Percentiles rank a stretch among this genome's conserved stretches.
Evolutionary conservation across 2,113 vertebrate genomes (phyloP).

Genomic region (Ictalurus punctatus): DNA sequence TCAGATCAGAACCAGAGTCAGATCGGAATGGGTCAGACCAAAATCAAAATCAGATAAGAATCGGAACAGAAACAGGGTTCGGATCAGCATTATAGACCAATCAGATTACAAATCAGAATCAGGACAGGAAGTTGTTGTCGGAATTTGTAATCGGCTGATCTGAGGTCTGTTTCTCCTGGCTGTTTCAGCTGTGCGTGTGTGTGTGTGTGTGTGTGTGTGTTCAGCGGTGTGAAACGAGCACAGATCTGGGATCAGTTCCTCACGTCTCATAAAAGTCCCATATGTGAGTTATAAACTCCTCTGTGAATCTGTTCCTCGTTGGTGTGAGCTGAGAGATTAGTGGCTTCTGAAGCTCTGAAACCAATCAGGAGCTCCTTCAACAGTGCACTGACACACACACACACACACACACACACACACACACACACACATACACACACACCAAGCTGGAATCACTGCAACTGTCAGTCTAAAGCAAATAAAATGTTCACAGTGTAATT

Average conservation of each 20-base stretch:
- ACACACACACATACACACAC: neutral
- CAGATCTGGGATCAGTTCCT: neutral
- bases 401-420: neutral
- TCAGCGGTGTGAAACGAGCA: neutral
- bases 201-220: neutral
- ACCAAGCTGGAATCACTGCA: neutral
- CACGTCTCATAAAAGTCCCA: neutral
- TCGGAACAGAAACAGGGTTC: neutral
- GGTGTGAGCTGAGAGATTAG: neutral
- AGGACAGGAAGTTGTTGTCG: neutral
- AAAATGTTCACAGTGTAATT: neutral
- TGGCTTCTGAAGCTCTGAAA: neutral
- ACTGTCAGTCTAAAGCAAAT: neutral
- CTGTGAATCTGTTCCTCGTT: neutral
- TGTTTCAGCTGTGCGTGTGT: neutral
- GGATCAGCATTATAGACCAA: neutral
- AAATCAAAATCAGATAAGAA: too few species aligned
- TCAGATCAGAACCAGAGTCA: neutral
- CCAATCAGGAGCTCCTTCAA: neutral
- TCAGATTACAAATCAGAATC: neutral
- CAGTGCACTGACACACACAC: neutral
- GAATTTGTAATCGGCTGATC: neutral
- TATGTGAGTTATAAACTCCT: neutral
- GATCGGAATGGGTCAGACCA: too few species aligned
- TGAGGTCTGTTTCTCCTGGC: neutral